A percentile compares a stretch with the other conserved stretches of the same genome.
These are phyloP conservation scores for Aphelenchoides besseyi DNA, from an alignment of 1,140 invertebrate species.

Conservation along the genomic window DNA sequence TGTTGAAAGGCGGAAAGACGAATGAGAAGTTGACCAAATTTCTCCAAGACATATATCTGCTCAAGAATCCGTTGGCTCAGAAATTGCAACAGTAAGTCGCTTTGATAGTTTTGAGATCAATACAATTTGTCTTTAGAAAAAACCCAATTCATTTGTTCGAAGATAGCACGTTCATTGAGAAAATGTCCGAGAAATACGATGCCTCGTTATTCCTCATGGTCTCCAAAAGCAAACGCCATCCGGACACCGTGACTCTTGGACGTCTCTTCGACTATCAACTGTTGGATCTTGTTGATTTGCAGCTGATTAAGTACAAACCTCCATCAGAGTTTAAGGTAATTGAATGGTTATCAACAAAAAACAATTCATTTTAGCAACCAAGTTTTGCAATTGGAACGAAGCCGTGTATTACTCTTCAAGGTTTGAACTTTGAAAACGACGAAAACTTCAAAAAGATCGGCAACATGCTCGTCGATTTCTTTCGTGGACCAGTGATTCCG, in stretches of 20 bases:
- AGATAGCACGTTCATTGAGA: conserved; percentile 76
- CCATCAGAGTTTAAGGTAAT: conserved; percentile 74
- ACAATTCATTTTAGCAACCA: conserved; percentile 65
- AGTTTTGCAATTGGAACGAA: conserved; percentile 80
- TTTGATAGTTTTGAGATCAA: conserved; percentile 15
- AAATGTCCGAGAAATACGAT: conserved; percentile 80
- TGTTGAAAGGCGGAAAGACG: conserved; percentile 79
- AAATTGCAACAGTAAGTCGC: conserved; percentile 49
- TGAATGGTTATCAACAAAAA: conserved; percentile 6
- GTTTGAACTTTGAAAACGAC: conserved; percentile 81
- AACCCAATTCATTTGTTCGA: conserved; percentile 84
- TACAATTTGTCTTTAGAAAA: conserved; percentile 65
- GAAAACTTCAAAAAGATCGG: conserved; percentile 76
- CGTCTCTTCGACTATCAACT: conserved; percentile 83
- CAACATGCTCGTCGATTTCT: conserved; percentile 85
- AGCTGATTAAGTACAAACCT: conserved; percentile 76
- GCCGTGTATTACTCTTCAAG: conserved; percentile 86
- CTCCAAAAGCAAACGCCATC: conserved; percentile 87
- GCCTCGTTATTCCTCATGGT: conserved; percentile 82
- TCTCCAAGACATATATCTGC: conserved; percentile 77
- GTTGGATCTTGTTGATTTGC: conserved; percentile 93
- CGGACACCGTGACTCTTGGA: conserved; percentile 83
- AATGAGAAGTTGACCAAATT: conserved; percentile 73
- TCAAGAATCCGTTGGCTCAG: conserved; percentile 65
- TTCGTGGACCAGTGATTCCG: conserved; percentile 78